Conservation (phyloP, 2,113 vertebrate genomes). For the Centropristis striata region DNA sequence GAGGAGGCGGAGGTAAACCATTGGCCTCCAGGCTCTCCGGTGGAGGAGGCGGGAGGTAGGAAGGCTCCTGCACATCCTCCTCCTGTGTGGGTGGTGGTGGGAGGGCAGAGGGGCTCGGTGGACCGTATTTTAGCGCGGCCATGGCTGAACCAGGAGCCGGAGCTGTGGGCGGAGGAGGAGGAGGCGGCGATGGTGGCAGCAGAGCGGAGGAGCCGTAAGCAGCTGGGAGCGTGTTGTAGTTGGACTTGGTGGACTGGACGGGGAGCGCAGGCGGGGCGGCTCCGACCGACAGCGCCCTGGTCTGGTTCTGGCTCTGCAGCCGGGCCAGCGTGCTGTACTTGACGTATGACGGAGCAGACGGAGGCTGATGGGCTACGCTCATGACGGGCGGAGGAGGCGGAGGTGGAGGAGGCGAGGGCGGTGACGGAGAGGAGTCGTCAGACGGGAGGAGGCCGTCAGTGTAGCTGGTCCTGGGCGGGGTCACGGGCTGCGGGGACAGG, state of each 20-base stretch:
- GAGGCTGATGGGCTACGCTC: constrained; percentile 76
- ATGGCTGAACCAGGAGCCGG: constrained; percentile 88
- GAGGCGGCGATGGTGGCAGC: constrained; percentile 83
- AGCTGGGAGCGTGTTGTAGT: constrained; percentile 82
- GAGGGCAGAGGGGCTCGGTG: constrained; percentile 81
- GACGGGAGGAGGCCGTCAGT: constrained; percentile 79
- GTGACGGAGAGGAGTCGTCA: constrained; percentile 86
- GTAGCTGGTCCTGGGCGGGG: constrained; percentile 77
- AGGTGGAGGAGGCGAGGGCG: constrained; percentile 82
- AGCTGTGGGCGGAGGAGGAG: constrained; percentile 75
- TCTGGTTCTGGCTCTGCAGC: constrained; percentile 86
- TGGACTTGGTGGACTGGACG: constrained; percentile 76
- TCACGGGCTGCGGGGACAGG: constrained; percentile 76
- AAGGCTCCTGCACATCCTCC: constrained; percentile 61
- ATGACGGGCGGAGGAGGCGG: constrained; percentile 74
- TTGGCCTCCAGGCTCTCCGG: constrained; percentile 72
- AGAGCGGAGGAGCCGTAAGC: constrained; percentile 79
- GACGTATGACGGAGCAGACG: constrained; percentile 81
- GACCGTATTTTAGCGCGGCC: constrained; percentile 87
- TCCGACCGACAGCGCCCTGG: constrained; percentile 36
- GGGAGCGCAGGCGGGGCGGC: constrained; percentile 26
- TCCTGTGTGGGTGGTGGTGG: constrained; percentile 82
- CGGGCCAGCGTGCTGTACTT: constrained; percentile 93
- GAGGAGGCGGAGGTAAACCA: constrained; percentile 71
- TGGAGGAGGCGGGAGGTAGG: constrained; percentile 66